These are phyloP conservation scores for Drosophila prolongata DNA, from an alignment of 2,888 invertebrate species.

Conservation along the genomic window DNA sequence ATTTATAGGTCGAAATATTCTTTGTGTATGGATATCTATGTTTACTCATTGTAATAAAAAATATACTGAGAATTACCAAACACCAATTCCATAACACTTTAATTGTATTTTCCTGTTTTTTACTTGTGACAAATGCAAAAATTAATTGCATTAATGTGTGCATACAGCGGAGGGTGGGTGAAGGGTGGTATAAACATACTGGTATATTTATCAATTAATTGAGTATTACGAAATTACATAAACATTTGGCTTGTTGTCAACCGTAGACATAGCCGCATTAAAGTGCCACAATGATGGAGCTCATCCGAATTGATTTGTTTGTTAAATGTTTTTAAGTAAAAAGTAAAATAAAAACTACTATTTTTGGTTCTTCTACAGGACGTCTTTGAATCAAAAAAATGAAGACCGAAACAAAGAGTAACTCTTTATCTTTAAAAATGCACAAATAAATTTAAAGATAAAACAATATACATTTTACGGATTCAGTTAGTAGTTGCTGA, in stretches of 20 bases:
- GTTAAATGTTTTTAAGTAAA: too few species aligned
- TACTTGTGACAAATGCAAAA: slow-evolving; percentile 51
- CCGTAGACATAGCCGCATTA: slow-evolving; percentile 50
- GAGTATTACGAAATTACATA: slow-evolving; percentile 52
- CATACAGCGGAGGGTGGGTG: slow-evolving; percentile 4
- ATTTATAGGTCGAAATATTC: background rate
- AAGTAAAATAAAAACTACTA: too few species aligned
- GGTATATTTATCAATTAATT: slow-evolving; percentile 65
- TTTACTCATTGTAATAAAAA: slow-evolving; percentile 25
- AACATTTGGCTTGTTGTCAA: slow-evolving; percentile 57
- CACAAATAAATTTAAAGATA: too few species aligned
- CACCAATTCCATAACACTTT: slow-evolving; percentile 33
- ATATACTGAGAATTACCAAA: background rate
- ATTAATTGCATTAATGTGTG: slow-evolving; percentile 66
- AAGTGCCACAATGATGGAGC: slow-evolving; percentile 34
- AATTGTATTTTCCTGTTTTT: slow-evolving; percentile 46
- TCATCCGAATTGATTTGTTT: slow-evolving; percentile 13
- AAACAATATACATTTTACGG: too few species aligned
- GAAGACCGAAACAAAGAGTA: too few species aligned
- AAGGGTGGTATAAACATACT: background rate
- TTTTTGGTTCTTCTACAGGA: too few species aligned
- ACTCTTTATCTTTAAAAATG: too few species aligned
- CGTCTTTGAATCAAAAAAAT: too few species aligned
- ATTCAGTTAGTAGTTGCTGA: too few species aligned
- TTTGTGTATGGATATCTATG: background rate